Base-by-base conservation (phyloP, 2,888 invertebrate genomes). In the Eudasyphora cyanicolor region DNA sequence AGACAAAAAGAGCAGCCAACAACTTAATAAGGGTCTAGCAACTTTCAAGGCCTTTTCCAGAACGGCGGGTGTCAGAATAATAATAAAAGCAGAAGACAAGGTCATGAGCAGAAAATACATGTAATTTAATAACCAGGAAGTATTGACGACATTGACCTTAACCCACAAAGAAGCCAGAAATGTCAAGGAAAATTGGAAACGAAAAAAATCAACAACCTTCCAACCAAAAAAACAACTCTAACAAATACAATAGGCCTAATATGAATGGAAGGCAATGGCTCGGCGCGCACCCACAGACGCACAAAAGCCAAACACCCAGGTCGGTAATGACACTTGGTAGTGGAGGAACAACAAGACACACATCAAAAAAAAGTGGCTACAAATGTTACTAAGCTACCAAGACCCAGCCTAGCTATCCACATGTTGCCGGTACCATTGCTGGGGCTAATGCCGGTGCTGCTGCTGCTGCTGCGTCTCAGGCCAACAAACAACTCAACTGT, bases 81-180 rank as follows among this genome's bases (percentile, higher is more conserved):
- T 35, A 76, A 67, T 51, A 70, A 60, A 78, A 38, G 51, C 69
- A 82, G 80, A 24, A 24, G 67, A n/a, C 38, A 38, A 32, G 29
- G 21, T 35, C 29, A 64, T 0, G 42, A 14, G 8, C 21, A 2
- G 21, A 21, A 54, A 21, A 54, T 54, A 57, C 12, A 57, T 27
- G 27, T 71, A 45, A 45, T 49, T 51, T 62, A 77, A 57, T 78
- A 80, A 75, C 14, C 60, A 29, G 75, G 32, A 75, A 76, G 71
- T 71, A 67, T 71, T 62, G 38, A 57, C 32, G 64, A 76, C 62
- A 79, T n/a, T 84, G 83, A 80, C 83, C 83, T 84, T 84, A 84
- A 80, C 83, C 83, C 57, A 78, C 73, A 84, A 80, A n/a, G n/a
- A n/a, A n/a, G n/a, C 80, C 75, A 78, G 76, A 54, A 38, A 75